A percentile compares a stretch with the other conserved stretches of the same genome.
Evolutionary conservation across 2,888 invertebrate genomes (phyloP).

Genomic region (Thumatha senex): DNA sequence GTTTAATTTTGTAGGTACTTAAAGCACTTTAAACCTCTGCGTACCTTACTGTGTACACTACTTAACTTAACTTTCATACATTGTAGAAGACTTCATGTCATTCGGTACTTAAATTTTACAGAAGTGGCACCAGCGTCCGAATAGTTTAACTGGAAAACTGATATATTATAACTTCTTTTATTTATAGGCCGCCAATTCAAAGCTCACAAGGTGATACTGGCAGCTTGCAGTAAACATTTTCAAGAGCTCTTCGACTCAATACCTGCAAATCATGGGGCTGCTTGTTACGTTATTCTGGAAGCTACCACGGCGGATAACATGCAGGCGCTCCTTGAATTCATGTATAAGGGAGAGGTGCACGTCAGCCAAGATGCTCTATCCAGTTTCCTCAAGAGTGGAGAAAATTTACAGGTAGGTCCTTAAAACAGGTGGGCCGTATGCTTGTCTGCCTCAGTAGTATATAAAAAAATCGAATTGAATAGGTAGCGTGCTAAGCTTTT

Average conservation of each 20-base stretch:
- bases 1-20: neutral
- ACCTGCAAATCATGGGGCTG: constrained; percentile 89
- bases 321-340: constrained; percentile 95
- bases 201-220: constrained; percentile 95
- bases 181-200: constrained; percentile 93
- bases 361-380: constrained; percentile 96
- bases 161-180: too few relatives aligned
- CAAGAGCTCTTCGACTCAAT: constrained; percentile 95
- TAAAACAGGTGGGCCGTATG: too few relatives aligned
- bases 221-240: constrained; percentile 96
- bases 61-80: too few relatives aligned
- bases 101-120: too few relatives aligned
- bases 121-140: too few relatives aligned
- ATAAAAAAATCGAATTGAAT: neutral
- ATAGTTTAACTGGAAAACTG: too few relatives aligned
- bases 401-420: constrained; percentile 92
- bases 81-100: too few relatives aligned
- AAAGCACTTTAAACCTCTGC: too few relatives aligned
- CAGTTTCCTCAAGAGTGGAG: constrained; percentile 95
- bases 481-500: too few relatives aligned
- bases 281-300: constrained; percentile 94
- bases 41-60: too few relatives aligned
- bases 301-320: constrained; percentile 95
- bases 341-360: constrained; percentile 97
- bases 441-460: too few relatives aligned